Conservation (phyloP, 2,888 invertebrate genomes). For the Tiliacea citrago region DNA sequence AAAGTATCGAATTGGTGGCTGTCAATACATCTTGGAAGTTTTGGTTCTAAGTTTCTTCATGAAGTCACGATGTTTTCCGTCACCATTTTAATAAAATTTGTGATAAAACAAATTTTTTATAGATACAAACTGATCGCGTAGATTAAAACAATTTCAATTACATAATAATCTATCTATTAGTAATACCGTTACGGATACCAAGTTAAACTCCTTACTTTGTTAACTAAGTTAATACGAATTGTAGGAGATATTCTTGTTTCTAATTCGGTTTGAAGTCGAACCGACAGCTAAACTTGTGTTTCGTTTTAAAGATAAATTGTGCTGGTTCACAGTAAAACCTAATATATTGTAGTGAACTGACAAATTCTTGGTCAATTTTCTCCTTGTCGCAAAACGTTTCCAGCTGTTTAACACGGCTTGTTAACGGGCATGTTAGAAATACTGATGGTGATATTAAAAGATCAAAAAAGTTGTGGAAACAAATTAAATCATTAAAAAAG, state of each 20-base stretch:
- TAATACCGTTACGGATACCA: conserved; percentile 10
- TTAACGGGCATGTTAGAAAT: conserved; percentile 5
- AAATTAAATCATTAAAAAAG: conserved; percentile 23
- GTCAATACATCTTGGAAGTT: not conserved
- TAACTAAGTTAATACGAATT: conserved; percentile 49
- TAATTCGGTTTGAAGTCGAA: conserved; percentile 45
- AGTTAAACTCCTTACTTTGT: conserved; percentile 29
- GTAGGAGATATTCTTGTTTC: conserved; percentile 35
- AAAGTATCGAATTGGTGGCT: not conserved
- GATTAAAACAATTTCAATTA: conserved; percentile 30
- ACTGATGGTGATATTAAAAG: not conserved
- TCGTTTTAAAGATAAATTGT: conserved; percentile 51
- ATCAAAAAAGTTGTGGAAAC: not conserved
- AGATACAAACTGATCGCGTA: not conserved
- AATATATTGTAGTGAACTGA: conserved; percentile 46
- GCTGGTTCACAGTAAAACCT: conserved; percentile 28
- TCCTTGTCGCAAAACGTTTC: conserved; percentile 13
- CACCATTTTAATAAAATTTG: not conserved
- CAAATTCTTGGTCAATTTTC: conserved; percentile 35
- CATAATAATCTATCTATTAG: conserved; percentile 5
- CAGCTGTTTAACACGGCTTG: conserved; percentile 1
- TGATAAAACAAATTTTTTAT: not conserved
- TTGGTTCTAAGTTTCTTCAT: not conserved
- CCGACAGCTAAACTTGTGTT: conserved; percentile 40
- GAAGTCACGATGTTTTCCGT: not conserved